Percentiles rank a stretch among this genome's conserved stretches.
Conservation (phyloP, 1,140 invertebrate genomes). For the Zaprionus tsacasi region DNA sequence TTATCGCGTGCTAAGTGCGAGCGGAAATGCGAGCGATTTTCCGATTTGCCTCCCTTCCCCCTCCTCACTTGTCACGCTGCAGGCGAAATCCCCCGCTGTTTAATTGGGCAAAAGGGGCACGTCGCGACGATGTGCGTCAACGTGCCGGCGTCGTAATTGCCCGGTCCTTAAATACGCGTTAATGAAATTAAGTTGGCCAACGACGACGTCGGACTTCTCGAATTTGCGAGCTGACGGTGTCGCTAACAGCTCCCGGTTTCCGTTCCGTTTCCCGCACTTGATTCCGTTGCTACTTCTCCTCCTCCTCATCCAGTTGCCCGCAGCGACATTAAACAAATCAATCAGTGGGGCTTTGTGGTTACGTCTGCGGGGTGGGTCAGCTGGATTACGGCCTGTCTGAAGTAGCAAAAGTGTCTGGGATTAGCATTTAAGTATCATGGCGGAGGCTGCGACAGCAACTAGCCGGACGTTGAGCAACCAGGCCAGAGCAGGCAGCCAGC, state of each 20-base stretch:
- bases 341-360: conserved; percentile 74
- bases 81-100: conserved; percentile 48
- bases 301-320: conserved; percentile 33
- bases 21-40: conserved; percentile 33
- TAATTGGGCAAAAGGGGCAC: conserved; percentile 31
- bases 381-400: conserved; percentile 40
- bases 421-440: conserved; percentile 72
- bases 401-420: conserved; percentile 67
- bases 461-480: conserved; percentile 49
- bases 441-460: conserved; percentile 40
- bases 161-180: conserved; percentile 67
- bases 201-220: conserved; percentile 27
- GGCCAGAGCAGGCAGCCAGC: background rate
- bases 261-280: conserved; percentile 2
- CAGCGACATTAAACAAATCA: conserved; percentile 78
- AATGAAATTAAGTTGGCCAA: conserved; percentile 76
- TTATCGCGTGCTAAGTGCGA: conserved; percentile 46
- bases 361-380: conserved; percentile 20
- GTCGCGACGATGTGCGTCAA: background rate
- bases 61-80: background rate
- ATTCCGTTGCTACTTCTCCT: background rate
- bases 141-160: conserved; percentile 46
- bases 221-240: conserved; percentile 47
- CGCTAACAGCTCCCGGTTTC: conserved; percentile 32
- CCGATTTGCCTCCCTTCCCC: conserved; percentile 22